A percentile compares a stretch with the other conserved stretches of the same genome.
Evolutionary conservation across 2,113 vertebrate species (phyloP).

Genomic region (Pteropus alecto): DNA sequence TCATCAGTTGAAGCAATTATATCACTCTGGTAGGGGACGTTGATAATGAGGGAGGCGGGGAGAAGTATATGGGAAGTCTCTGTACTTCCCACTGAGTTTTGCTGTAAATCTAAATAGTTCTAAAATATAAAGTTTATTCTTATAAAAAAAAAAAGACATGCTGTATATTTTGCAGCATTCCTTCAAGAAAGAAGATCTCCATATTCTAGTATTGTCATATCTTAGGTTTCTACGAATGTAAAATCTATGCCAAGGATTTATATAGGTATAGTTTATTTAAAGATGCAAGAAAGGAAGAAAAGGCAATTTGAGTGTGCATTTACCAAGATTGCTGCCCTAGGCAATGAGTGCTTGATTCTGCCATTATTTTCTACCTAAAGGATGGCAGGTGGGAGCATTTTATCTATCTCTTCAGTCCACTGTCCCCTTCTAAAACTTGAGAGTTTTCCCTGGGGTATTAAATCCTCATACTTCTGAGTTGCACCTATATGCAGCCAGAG

Average conservation of each 20-base stretch:
- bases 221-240: not conserved
- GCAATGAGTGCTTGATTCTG: not conserved
- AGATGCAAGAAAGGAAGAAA: not conserved
- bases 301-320: not conserved
- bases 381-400: not conserved
- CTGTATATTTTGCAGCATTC: not conserved
- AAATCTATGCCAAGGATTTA: not conserved
- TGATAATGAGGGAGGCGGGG: too few relatives aligned
- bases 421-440: not conserved
- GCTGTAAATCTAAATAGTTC: too few relatives aligned
- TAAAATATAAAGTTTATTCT: too few relatives aligned
- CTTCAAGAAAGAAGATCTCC: not conserved
- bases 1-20: too few relatives aligned
- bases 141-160: not conserved
- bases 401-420: not conserved
- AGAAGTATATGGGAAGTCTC: too few relatives aligned
- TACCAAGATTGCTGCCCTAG: not conserved
- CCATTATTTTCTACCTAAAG: not conserved
- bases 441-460: not conserved
- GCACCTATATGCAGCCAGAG: not conserved
- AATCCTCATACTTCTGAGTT: not conserved
- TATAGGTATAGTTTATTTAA: not conserved
- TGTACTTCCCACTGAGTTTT: too few relatives aligned
- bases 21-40: too few relatives aligned
- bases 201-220: not conserved